Evolutionary conservation across 2,797 vertebrate genomes (phyloP).

Genomic region (Lycodopsis pacificus): DNA sequence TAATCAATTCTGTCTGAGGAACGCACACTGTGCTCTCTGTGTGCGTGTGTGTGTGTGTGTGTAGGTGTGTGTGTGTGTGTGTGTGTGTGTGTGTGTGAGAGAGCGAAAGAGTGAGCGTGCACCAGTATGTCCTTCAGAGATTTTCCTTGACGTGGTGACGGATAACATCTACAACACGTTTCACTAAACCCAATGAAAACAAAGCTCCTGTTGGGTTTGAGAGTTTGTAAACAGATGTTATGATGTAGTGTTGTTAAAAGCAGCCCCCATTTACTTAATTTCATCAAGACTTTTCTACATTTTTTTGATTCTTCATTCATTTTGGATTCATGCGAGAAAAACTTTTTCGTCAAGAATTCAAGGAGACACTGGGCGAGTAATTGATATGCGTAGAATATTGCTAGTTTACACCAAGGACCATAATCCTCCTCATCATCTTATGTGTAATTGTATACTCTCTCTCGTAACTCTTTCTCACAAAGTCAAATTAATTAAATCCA

Average conservation of each 20-base stretch:
- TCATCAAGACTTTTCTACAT: too few relatives aligned
- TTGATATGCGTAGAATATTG: too few relatives aligned
- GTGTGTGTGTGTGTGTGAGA: neutral
- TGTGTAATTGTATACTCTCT: neutral
- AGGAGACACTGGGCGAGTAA: too few relatives aligned
- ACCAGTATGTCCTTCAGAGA: conserved; percentile 3
- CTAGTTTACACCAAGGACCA: neutral
- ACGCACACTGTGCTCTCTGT: neutral
- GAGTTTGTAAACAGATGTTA: neutral
- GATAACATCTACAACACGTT: conserved; percentile 13
- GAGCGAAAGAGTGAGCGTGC: neutral
- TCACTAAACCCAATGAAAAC: conserved; percentile 14
- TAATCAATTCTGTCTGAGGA: conserved; percentile 14
- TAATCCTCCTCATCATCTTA: neutral
- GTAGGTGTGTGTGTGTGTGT: neutral
- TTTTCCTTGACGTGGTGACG: conserved; percentile 13
- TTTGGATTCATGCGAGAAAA: too few relatives aligned
- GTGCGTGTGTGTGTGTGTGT: neutral
- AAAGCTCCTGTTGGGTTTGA: conserved; percentile 9
- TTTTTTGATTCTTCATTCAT: too few relatives aligned
- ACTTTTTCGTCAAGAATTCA: too few relatives aligned
- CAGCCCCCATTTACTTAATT: too few relatives aligned
- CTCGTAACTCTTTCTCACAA: too few relatives aligned
- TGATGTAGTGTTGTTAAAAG: neutral
- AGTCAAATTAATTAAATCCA: neutral